Evolutionary conservation across 2,797 vertebrate species (phyloP).

Genomic region (Anguilla marmorata): DNA sequence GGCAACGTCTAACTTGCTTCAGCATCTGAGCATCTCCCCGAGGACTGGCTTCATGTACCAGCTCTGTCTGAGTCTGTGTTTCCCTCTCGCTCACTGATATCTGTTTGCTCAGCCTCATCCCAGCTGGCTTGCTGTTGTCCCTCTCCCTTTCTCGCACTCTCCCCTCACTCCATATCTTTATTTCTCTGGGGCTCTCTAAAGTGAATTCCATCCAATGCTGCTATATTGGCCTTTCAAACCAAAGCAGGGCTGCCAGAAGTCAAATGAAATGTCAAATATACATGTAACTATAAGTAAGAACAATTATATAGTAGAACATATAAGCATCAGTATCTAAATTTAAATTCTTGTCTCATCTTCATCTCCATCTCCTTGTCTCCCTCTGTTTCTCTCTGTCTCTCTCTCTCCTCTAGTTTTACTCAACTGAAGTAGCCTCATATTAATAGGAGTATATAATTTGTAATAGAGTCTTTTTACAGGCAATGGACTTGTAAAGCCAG

Average conservation of each 20-base stretch:
- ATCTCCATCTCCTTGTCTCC: too few relatives aligned
- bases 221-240: background rate
- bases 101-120: background rate
- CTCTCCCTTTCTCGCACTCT: background rate
- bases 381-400: too few relatives aligned
- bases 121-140: background rate
- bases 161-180: background rate
- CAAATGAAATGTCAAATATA: background rate
- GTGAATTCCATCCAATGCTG: background rate
- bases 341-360: too few relatives aligned
- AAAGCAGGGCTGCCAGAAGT: background rate
- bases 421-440: background rate
- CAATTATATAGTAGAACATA: background rate
- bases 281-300: background rate
- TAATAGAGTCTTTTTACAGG: background rate
- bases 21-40: slow-evolving; percentile 34
- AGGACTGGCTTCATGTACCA: slow-evolving; percentile 41
- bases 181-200: background rate
- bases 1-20: slow-evolving; percentile 45
- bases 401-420: too few relatives aligned
- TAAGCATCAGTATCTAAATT: too few relatives aligned
- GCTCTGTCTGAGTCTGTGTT: background rate
- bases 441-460: background rate
- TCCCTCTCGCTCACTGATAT: background rate
- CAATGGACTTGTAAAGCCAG: background rate